A percentile compares a stretch with the other conserved stretches of the same genome.
phyloP scores from a whole-genome alignment of 2,797 vertebrate genomes.

The Hydrophis major region DNA sequence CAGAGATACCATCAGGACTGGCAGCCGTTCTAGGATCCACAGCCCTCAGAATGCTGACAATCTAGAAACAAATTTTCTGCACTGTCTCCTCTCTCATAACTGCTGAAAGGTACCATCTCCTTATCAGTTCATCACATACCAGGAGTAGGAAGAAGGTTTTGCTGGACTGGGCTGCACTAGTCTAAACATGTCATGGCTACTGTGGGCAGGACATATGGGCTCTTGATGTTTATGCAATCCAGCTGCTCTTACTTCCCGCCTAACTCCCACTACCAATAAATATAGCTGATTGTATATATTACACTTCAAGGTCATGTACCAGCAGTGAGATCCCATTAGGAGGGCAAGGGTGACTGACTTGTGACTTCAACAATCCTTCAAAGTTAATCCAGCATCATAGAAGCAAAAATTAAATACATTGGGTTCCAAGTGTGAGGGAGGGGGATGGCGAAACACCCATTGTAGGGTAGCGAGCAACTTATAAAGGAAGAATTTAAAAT shows the following conservation, averaged over 20 bases:
- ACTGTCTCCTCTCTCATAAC: constrained; percentile 9
- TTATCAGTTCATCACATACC: constrained; percentile 20
- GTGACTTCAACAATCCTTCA: constrained; percentile 71
- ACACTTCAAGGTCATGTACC: constrained; percentile 57
- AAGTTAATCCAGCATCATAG: constrained; percentile 73
- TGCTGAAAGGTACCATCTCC: not conserved
- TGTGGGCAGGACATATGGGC: constrained; percentile 60
- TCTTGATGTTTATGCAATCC: constrained; percentile 47
- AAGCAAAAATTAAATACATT: constrained; percentile 67
- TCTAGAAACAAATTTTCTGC: not conserved
- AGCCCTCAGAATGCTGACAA: too few species aligned
- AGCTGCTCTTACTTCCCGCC: constrained; percentile 45
- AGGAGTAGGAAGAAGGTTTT: constrained; percentile 2
- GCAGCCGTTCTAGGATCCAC: too few species aligned
- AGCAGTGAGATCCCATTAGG: constrained; percentile 73
- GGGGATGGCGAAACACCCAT: constrained; percentile 59
- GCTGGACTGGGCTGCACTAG: constrained; percentile 19
- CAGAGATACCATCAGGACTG: too few species aligned
- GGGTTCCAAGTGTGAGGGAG: constrained; percentile 64
- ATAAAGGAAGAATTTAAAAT: constrained; percentile 72
- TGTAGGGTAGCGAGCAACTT: constrained; percentile 62
- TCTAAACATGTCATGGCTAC: constrained; percentile 1
- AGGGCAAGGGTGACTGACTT: constrained; percentile 73
- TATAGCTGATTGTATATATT: constrained; percentile 70
- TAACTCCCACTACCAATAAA: constrained; percentile 57